These are phyloP conservation scores for Drosophila gunungcola DNA, from an alignment of 1,140 invertebrate species.

Conservation along the genomic window DNA sequence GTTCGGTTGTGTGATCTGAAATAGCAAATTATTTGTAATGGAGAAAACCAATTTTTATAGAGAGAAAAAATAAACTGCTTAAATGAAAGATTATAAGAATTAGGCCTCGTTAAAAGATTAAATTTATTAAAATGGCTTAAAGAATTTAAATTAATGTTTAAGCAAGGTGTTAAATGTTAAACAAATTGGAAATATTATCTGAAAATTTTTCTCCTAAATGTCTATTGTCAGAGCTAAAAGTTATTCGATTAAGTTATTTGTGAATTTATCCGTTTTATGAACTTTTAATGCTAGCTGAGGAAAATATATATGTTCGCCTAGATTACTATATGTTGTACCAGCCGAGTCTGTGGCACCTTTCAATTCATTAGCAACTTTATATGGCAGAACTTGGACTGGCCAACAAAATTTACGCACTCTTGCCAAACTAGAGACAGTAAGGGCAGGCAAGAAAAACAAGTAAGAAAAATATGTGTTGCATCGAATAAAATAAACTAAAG, in stretches of 20 bases:
- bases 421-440: constrained; percentile 35
- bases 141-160: too few relatives aligned
- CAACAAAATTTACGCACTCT: constrained; percentile 52
- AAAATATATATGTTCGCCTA: background rate
- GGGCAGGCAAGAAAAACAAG: constrained; percentile 19
- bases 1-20: background rate
- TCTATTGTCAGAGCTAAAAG: background rate
- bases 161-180: too few relatives aligned
- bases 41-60: background rate
- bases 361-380: constrained; percentile 78
- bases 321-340: constrained; percentile 20
- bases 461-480: constrained; percentile 56
- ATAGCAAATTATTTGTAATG: background rate
- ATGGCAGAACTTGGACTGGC: constrained; percentile 40
- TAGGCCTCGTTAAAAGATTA: too few relatives aligned
- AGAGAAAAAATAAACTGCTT: background rate
- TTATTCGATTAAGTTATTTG: constrained; percentile 29
- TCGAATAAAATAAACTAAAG: constrained; percentile 71
- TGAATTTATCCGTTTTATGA: constrained; percentile 26
- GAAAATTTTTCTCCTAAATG: background rate
- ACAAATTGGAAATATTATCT: too few relatives aligned
- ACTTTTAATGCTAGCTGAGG: constrained; percentile 32
- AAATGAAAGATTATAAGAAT: background rate
- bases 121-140: background rate
- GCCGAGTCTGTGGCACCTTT: constrained; percentile 49